phyloP scores from a whole-genome alignment of 2,113 vertebrate genomes.

The Chamaea fasciata region DNA sequence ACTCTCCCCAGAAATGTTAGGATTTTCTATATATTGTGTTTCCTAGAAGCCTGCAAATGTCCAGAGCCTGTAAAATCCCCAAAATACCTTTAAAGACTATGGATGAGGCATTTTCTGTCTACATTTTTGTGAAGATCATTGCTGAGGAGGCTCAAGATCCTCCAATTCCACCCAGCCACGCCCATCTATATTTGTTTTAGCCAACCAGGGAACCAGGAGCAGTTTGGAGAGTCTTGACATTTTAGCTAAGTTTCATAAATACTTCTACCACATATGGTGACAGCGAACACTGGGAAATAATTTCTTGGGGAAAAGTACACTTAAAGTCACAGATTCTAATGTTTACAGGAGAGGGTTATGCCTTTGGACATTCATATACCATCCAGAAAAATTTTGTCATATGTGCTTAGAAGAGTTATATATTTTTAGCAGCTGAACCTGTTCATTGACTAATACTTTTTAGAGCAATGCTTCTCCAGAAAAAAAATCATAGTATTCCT shows the following conservation, averaged over 20 bases:
- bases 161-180: neutral
- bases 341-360: neutral
- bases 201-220: neutral
- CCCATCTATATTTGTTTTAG: neutral
- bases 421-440: neutral
- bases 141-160: neutral
- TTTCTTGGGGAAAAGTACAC: neutral
- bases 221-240: neutral
- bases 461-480: neutral
- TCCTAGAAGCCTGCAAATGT: neutral
- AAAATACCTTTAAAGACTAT: neutral
- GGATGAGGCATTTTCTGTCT: neutral
- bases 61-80: neutral
- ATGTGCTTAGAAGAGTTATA: rapidly evolving
- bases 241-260: neutral
- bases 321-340: neutral
- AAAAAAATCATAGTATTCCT: neutral
- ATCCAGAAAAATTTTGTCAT: neutral
- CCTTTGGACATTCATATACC: neutral
- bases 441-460: neutral
- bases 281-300: neutral
- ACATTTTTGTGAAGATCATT: neutral
- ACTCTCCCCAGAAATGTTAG: neutral
- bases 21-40: neutral
- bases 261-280: neutral